Percentiles rank a stretch among this genome's conserved stretches.
Conservation (phyloP, 1,140 invertebrate species). For the Drosophila parabipectinata region DNA sequence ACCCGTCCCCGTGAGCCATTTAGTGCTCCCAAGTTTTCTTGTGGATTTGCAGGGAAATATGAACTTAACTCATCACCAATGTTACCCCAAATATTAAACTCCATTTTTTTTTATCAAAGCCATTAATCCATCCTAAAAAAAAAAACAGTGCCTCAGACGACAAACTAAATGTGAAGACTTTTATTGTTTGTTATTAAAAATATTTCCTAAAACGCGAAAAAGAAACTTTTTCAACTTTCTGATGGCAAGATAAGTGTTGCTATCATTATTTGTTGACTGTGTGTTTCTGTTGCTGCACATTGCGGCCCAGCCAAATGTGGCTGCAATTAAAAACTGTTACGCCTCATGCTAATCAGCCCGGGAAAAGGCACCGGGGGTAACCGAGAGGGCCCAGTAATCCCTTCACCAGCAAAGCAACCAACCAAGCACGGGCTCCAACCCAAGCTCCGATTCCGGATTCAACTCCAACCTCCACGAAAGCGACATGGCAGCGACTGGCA, state of each 20-base stretch:
- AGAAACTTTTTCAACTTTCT: constrained; percentile 79
- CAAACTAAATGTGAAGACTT: constrained; percentile 45
- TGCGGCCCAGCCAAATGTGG: constrained; percentile 72
- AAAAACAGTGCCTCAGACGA: constrained; percentile 14
- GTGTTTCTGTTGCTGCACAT: constrained; percentile 52
- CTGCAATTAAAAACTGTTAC: constrained; percentile 83
- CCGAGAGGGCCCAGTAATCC: constrained; percentile 35
- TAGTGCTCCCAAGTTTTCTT: too few relatives aligned
- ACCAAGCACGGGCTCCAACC: constrained; percentile 34
- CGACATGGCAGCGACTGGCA: constrained; percentile 53
- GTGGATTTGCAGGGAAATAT: too few relatives aligned
- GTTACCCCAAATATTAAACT: neutral
- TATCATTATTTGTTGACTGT: constrained; percentile 52
- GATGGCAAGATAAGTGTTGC: constrained; percentile 75
- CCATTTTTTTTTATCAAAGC: neutral
- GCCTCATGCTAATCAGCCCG: constrained; percentile 80
- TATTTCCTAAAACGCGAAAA: constrained; percentile 25
- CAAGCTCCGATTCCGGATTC: constrained; percentile 20
- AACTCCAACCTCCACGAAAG: constrained; percentile 31
- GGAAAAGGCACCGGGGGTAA: constrained; percentile 33
- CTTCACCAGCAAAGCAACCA: constrained; percentile 53
- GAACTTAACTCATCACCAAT: too few relatives aligned
- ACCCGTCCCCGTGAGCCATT: too few relatives aligned
- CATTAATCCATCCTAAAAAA: neutral
- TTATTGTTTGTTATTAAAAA: constrained; percentile 64